Conservation (phyloP, 2,797 vertebrate genomes). For the Acanthopagrus latus region DNA sequence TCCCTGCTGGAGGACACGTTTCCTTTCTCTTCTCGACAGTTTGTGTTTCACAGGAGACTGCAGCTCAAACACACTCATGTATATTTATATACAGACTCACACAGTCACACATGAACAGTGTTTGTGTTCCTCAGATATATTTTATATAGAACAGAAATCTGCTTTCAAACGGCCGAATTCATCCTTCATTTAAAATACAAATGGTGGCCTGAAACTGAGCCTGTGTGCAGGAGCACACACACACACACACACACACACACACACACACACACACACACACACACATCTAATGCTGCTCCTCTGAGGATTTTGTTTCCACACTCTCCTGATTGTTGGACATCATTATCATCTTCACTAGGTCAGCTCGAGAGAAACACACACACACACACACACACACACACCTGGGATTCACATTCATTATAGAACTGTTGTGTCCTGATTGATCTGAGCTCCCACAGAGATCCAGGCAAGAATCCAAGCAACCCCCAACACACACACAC, state of each 20-base stretch:
- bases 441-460: slow-evolving; percentile 7
- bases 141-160: too few relatives aligned
- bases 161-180: neutral
- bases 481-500: neutral
- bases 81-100: neutral
- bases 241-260: neutral
- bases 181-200: too few relatives aligned
- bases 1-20: neutral
- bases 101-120: neutral
- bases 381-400: slow-evolving; percentile 19
- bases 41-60: neutral
- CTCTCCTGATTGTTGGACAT: slow-evolving; percentile 4
- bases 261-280: neutral
- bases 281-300: neutral
- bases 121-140: too few relatives aligned
- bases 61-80: neutral
- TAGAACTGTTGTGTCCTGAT: slow-evolving; percentile 15
- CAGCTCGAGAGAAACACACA: neutral
- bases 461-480: neutral
- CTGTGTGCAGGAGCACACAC: too few relatives aligned
- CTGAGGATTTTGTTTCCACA: neutral
- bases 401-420: slow-evolving; percentile 15
- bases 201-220: too few relatives aligned
- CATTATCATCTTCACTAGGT: slow-evolving; percentile 8
- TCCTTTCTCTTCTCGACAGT: neutral